Evolutionary conservation across 2,888 invertebrate species (phyloP).

Genomic region (Eustalomyia histrio): DNA sequence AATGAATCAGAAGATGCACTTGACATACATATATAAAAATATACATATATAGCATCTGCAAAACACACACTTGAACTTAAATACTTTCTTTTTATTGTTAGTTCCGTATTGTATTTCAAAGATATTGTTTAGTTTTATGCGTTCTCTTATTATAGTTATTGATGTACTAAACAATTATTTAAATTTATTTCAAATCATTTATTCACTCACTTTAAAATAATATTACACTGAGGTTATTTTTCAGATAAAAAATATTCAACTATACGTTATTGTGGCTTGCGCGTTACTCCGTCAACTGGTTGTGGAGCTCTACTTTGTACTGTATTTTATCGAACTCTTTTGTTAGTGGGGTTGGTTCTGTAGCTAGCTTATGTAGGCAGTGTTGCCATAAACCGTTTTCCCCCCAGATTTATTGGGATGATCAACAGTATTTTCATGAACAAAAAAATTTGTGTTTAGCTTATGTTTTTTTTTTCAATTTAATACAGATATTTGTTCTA

Average conservation of each 20-base stretch:
- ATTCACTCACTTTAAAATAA: constrained; percentile 22
- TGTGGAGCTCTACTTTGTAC: constrained; percentile 29
- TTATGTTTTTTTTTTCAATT: too few species aligned
- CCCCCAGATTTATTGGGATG: too few species aligned
- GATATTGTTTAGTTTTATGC: neutral
- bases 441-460: too few species aligned
- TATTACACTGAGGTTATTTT: constrained; percentile 3
- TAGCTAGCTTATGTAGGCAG: too few species aligned
- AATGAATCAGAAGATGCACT: neutral
- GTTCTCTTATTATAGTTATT: neutral
- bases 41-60: neutral
- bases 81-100: constrained; percentile 22
- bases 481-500: too few species aligned
- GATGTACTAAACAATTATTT: too few species aligned
- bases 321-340: constrained; percentile 30
- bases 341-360: too few species aligned
- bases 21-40: neutral
- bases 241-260: too few species aligned
- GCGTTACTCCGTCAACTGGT: constrained; percentile 51
- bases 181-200: constrained; percentile 20
- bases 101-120: neutral
- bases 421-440: too few species aligned
- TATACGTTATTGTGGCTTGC: constrained; percentile 32
- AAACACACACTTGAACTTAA: constrained; percentile 7
- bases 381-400: too few species aligned